Percentiles rank a stretch among this genome's conserved stretches.
phyloP scores from a whole-genome alignment of 2,113 vertebrate genomes.

The Cichladusa arquata region DNA sequence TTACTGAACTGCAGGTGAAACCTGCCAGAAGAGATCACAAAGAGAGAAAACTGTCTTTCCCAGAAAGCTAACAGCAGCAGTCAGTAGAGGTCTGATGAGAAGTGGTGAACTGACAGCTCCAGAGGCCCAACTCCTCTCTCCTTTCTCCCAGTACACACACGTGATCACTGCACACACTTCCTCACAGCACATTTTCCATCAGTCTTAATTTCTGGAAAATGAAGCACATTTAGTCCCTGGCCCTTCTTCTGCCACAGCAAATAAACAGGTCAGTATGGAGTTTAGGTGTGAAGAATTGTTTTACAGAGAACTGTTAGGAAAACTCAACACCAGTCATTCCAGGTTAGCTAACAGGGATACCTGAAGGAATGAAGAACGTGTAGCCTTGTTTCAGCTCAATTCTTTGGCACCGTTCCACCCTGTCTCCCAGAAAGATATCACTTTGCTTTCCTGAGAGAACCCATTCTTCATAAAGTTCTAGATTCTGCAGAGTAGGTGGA shows the following conservation, averaged over 20 bases:
- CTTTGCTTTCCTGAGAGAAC: constrained; percentile 96
- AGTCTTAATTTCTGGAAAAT: background rate
- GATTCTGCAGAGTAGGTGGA: constrained; percentile 90
- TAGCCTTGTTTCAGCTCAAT: constrained; percentile 93
- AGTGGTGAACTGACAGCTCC: background rate
- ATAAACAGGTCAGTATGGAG: background rate
- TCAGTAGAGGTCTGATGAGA: background rate
- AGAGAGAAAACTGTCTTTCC: background rate
- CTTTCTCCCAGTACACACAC: background rate
- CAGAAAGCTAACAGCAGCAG: background rate
- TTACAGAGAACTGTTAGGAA: background rate
- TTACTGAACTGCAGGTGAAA: background rate
- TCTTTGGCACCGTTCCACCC: constrained; percentile 92
- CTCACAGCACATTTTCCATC: background rate
- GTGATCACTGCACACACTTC: background rate
- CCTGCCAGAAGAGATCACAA: background rate
- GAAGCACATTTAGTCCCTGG: background rate
- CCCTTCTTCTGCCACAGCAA: background rate
- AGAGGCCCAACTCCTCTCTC: background rate
- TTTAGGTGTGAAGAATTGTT: background rate
- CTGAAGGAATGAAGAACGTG: constrained; percentile 97
- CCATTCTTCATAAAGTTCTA: constrained; percentile 97
- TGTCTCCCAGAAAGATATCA: constrained; percentile 94
- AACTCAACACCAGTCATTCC: background rate
- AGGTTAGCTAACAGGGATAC: constrained; percentile 61